Evolutionary conservation across 2,113 vertebrate genomes (phyloP).

Genomic region (Oryzias celebensis): DNA sequence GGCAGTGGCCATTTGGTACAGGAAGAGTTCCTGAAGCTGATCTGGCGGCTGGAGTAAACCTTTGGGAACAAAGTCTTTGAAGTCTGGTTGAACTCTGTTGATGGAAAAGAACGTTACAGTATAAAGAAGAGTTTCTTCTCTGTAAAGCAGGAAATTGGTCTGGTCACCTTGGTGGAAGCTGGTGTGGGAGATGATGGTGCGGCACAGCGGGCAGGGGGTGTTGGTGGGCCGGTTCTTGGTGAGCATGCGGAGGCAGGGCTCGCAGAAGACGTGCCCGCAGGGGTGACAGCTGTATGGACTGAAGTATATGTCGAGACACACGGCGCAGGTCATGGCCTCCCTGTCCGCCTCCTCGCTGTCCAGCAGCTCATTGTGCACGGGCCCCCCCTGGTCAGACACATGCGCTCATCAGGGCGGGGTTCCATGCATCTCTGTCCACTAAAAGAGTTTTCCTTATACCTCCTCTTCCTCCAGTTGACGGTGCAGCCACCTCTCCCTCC

Average conservation of each 20-base stretch:
- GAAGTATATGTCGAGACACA: slow-evolving; percentile 92
- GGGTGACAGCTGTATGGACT: slow-evolving; percentile 91
- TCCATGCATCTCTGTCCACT: too few relatives aligned
- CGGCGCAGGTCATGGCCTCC: slow-evolving; percentile 87
- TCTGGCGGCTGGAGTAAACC: slow-evolving; percentile 53
- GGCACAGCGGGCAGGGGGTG: slow-evolving; percentile 89
- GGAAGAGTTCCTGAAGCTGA: slow-evolving; percentile 59
- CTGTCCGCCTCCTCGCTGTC: slow-evolving; percentile 60
- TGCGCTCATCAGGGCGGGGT: too few relatives aligned
- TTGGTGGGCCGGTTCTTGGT: slow-evolving; percentile 83
- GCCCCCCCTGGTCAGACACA: slow-evolving; percentile 26
- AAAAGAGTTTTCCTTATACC: slow-evolving; percentile 27
- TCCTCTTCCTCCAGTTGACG: slow-evolving; percentile 67
- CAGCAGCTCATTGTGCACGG: not conserved
- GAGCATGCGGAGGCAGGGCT: slow-evolving; percentile 89
- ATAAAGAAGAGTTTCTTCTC: not conserved
- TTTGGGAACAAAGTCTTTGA: slow-evolving; percentile 65
- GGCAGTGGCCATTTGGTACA: slow-evolving; percentile 74
- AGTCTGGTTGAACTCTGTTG: slow-evolving; percentile 69
- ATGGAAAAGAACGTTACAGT: not conserved
- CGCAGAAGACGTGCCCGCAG: slow-evolving; percentile 92
- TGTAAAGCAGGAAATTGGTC: not conserved
- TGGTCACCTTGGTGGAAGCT: slow-evolving; percentile 84
- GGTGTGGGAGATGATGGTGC: slow-evolving; percentile 84
- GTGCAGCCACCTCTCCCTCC: slow-evolving; percentile 78